These are phyloP conservation scores for Synaphobranchus kaupii DNA, from an alignment of 2,797 vertebrate species.

Conservation along the genomic window DNA sequence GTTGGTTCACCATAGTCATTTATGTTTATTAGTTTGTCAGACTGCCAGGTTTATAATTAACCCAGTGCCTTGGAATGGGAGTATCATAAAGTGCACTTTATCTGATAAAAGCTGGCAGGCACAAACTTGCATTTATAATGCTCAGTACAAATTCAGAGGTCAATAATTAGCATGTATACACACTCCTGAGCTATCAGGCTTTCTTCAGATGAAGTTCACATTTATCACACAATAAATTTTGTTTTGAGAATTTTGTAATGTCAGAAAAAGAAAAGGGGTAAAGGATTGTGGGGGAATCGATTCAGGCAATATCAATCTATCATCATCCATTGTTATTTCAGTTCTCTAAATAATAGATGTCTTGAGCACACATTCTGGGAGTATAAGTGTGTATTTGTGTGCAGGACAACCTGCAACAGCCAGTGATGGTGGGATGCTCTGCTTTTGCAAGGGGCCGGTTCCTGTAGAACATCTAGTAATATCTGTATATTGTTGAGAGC, in stretches of 20 bases:
- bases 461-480: background rate
- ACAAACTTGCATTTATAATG: background rate
- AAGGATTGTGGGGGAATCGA: background rate
- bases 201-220: background rate
- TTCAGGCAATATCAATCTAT: slow-evolving; percentile 8
- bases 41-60: slow-evolving; percentile 76
- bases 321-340: background rate
- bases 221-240: background rate
- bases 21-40: slow-evolving; percentile 52
- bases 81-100: slow-evolving; percentile 39
- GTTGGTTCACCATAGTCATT: slow-evolving; percentile 51
- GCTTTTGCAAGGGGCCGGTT: slow-evolving; percentile 41
- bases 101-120: slow-evolving; percentile 4
- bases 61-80: slow-evolving; percentile 78
- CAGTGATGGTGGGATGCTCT: slow-evolving; percentile 33
- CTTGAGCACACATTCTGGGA: background rate
- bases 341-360: background rate
- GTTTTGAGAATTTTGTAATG: background rate
- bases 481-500: background rate
- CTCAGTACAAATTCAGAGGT: background rate
- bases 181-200: background rate
- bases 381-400: slow-evolving; percentile 25
- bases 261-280: background rate
- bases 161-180: background rate
- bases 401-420: slow-evolving; percentile 51